phyloP scores from a whole-genome alignment of 2,888 invertebrate species.

The Pterobdella sp. region DNA sequence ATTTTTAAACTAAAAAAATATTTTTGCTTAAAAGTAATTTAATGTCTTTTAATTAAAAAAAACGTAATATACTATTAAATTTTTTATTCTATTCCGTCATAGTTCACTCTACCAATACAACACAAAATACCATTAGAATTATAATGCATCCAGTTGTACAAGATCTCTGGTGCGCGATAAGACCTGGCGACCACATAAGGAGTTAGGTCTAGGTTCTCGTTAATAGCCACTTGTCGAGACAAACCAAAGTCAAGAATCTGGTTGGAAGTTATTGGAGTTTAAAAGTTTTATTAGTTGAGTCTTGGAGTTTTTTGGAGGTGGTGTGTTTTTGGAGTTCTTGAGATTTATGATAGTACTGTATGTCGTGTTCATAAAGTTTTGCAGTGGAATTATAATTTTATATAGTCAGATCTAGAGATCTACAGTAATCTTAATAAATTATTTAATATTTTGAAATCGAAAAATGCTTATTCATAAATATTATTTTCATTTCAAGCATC shows the following conservation, averaged over 20 bases:
- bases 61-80: background rate
- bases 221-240: constrained; percentile 8
- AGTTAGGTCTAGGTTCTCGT: constrained; percentile 28
- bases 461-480: too few species aligned
- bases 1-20: background rate
- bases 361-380: too few species aligned
- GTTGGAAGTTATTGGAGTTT: background rate
- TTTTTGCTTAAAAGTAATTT: background rate
- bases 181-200: constrained; percentile 28
- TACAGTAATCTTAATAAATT: too few species aligned
- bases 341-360: too few species aligned
- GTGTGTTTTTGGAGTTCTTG: too few species aligned
- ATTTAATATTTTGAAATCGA: too few species aligned
- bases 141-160: constrained; percentile 28
- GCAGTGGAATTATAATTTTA: too few species aligned
- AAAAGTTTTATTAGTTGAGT: background rate
- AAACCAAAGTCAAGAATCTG: constrained; percentile 26
- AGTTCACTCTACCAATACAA: background rate
- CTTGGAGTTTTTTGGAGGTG: too few species aligned
- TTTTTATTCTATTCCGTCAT: too few species aligned
- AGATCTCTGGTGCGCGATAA: constrained; percentile 24
- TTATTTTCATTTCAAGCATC: too few species aligned
- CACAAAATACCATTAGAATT: constrained; percentile 26
- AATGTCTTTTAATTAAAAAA: background rate
- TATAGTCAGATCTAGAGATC: too few species aligned